Conservation (phyloP, 2,113 vertebrate genomes). For the Sisor rabdophorus region DNA sequence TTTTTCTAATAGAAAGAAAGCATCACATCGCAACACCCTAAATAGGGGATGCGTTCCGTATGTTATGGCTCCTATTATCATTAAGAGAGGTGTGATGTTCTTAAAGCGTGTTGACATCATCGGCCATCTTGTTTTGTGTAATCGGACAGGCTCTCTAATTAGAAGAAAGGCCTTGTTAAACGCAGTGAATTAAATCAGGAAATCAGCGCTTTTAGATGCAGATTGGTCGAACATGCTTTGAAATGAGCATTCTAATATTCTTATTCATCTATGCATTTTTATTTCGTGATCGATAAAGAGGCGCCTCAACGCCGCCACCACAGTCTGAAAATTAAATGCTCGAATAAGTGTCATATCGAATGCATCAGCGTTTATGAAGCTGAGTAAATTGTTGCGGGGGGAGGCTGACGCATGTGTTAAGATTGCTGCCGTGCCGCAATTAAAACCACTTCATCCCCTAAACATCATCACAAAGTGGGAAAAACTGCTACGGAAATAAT, state of each 20-base stretch:
- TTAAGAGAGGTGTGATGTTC: constrained; percentile 33
- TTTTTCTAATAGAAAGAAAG: not conserved
- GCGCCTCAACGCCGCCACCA: not conserved
- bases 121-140: constrained; percentile 25
- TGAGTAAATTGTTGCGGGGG: constrained; percentile 4
- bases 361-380: constrained; percentile 20
- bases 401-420: constrained; percentile 36
- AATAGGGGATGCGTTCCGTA: constrained; percentile 20
- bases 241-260: too few species aligned
- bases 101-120: constrained; percentile 32
- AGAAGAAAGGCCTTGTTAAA: constrained; percentile 16
- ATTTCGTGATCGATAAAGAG: not conserved
- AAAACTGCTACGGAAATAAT: constrained; percentile 47
- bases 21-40: constrained; percentile 2
- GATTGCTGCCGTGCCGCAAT: constrained; percentile 34
- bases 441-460: constrained; percentile 38
- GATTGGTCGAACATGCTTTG: not conserved
- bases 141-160: not conserved
- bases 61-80: constrained; percentile 45
- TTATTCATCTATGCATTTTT: not conserved
- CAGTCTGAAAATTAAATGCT: not conserved
- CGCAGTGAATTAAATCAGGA: not conserved
- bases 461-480: not conserved
- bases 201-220: not conserved
- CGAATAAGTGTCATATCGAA: not conserved